Conservation (phyloP, 2,113 vertebrate species). For the Crotalus tigris region DNA sequence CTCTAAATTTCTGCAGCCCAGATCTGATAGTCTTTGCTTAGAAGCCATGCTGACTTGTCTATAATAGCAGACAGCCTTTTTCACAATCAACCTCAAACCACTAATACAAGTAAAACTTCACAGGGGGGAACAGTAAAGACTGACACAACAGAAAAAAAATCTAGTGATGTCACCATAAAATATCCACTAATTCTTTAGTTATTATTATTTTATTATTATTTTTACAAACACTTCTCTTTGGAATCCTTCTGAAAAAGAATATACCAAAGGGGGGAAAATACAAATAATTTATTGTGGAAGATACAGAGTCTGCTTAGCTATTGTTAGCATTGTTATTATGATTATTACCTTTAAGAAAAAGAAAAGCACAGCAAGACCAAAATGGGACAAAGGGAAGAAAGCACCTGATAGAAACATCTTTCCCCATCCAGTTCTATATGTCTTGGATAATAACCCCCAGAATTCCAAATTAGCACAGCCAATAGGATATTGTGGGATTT, state of each 20-base stretch:
- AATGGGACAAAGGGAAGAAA: not conserved
- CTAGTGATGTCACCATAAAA: constrained; percentile 15
- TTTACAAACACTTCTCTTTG: constrained; percentile 35
- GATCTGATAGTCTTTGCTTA: not conserved
- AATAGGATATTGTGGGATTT: not conserved
- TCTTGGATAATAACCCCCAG: not conserved
- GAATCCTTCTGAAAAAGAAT: constrained; percentile 21
- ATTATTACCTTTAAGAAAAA: not conserved
- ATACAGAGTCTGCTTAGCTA: not conserved
- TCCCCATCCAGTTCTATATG: not conserved
- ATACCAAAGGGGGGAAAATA: not conserved
- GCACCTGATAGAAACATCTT: not conserved
- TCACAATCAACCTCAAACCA: not conserved
- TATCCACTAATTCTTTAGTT: constrained; percentile 1
- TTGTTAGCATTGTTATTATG: not conserved
- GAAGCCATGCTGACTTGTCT: not conserved
- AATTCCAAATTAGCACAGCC: not conserved
- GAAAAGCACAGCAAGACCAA: not conserved
- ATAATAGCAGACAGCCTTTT: constrained; percentile 23
- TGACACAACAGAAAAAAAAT: constrained; percentile 7
- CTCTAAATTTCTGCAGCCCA: not conserved
- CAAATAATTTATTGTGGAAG: not conserved
- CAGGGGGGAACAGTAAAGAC: constrained; percentile 1
- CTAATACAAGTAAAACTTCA: not conserved
- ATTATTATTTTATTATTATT: not conserved